Conservation (phyloP, 2,797 vertebrate species). For the Lycodopsis pacificus region DNA sequence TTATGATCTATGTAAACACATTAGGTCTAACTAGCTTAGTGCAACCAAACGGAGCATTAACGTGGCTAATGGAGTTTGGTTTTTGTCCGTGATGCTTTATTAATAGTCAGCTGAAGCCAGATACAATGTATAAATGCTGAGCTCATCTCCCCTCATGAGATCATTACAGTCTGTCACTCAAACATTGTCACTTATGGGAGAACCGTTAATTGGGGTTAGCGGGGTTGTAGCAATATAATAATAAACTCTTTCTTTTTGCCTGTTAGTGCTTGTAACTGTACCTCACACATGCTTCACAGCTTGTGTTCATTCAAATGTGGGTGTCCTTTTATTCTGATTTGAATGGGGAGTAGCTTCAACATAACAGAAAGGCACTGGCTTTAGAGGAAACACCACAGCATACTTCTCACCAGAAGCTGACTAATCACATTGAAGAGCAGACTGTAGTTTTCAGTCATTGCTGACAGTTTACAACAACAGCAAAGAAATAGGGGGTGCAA, state of each 20-base stretch:
- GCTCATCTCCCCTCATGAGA: slow-evolving; percentile 33
- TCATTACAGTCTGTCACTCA: slow-evolving; percentile 4
- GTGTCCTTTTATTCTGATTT: neutral
- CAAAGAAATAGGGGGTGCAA: slow-evolving; percentile 32
- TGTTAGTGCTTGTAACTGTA: slow-evolving; percentile 9
- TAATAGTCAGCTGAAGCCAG: slow-evolving; percentile 54
- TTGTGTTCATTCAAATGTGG: neutral
- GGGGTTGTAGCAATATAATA: slow-evolving; percentile 22
- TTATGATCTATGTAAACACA: slow-evolving; percentile 53
- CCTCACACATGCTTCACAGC: slow-evolving; percentile 12
- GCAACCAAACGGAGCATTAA: slow-evolving; percentile 45
- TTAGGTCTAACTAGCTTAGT: slow-evolving; percentile 9
- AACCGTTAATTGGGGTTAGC: slow-evolving; percentile 48
- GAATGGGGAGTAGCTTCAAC: neutral
- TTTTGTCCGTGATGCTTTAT: slow-evolving; percentile 63
- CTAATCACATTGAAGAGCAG: slow-evolving; percentile 1
- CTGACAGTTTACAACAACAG: slow-evolving; percentile 43
- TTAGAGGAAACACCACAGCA: neutral
- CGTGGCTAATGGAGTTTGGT: slow-evolving; percentile 69
- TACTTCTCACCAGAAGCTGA: neutral
- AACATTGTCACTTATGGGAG: slow-evolving; percentile 7
- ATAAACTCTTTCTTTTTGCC: slow-evolving; percentile 16
- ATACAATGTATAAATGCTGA: slow-evolving; percentile 41
- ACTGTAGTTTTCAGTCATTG: slow-evolving; percentile 6
- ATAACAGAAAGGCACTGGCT: slow-evolving; percentile 1